Conservation (phyloP, 1,140 invertebrate genomes). For the Sminthurides bifidus region DNA sequence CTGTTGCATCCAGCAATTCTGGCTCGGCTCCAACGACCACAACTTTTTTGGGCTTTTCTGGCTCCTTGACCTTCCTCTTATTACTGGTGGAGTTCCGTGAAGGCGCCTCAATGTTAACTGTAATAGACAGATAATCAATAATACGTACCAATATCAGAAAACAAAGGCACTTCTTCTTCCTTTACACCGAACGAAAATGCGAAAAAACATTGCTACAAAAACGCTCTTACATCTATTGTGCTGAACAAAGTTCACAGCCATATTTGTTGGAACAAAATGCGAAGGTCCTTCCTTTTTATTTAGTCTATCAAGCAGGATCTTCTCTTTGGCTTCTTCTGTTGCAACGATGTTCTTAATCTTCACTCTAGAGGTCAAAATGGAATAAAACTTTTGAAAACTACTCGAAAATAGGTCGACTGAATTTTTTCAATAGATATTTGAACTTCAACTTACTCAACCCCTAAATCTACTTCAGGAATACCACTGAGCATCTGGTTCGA, state of each 20-base stretch:
- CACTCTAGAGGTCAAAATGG: conserved; percentile 46
- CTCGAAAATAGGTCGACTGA: neutral
- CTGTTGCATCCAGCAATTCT: conserved; percentile 44
- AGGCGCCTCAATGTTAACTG: conserved; percentile 69
- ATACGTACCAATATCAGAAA: conserved; percentile 3
- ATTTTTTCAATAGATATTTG: neutral
- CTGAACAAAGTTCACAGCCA: conserved; percentile 95
- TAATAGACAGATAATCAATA: conserved; percentile 35
- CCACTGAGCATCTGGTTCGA: conserved; percentile 99
- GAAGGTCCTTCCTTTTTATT: conserved; percentile 89
- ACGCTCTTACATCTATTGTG: conserved; percentile 72
- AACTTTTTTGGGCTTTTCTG: conserved; percentile 41
- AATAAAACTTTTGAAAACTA: conserved; percentile 6
- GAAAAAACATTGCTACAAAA: neutral
- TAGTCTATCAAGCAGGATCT: conserved; percentile 71
- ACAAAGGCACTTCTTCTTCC: no score
- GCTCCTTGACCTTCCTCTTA: conserved; percentile 37
- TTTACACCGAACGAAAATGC: conserved; percentile 1
- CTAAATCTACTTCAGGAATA: conserved; percentile 98
- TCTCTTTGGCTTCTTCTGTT: conserved; percentile 92
- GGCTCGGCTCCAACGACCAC: conserved; percentile 44
- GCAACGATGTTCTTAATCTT: conserved; percentile 97
- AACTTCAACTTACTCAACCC: conserved; percentile 65
- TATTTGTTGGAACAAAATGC: conserved; percentile 92
- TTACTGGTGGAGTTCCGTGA: conserved; percentile 31